Conservation (phyloP, 2,113 vertebrate genomes). For the Misgurnus mizolepis region DNA sequence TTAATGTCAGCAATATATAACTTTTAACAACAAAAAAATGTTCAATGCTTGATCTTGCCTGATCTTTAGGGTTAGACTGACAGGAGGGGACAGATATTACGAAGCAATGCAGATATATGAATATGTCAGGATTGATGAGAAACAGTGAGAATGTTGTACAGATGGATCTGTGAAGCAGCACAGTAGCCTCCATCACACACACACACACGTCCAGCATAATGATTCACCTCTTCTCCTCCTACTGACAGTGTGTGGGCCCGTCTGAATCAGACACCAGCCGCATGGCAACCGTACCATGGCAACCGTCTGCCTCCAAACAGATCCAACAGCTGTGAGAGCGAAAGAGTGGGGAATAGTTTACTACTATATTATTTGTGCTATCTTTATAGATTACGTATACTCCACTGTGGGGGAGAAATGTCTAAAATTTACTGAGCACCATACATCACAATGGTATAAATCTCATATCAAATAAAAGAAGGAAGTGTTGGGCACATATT, state of each 20-base stretch:
- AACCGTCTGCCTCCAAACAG: slow-evolving; percentile 51
- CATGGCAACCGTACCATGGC: slow-evolving; percentile 51
- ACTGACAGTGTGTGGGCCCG: slow-evolving; percentile 51
- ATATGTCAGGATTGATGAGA: slow-evolving; percentile 5
- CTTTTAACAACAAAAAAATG: slow-evolving; percentile 4
- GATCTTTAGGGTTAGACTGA: neutral
- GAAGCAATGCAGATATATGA: neutral
- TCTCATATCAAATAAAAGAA: too few relatives aligned
- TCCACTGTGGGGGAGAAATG: too few relatives aligned
- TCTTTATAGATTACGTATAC: neutral
- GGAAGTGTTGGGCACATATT: too few relatives aligned
- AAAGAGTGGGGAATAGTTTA: neutral
- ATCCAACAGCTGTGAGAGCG: slow-evolving; percentile 38
- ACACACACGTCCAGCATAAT: slow-evolving; percentile 50
- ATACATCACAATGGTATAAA: too few relatives aligned
- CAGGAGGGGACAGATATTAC: neutral
- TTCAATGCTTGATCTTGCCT: neutral
- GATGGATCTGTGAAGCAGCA: slow-evolving; percentile 28
- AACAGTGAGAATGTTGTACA: slow-evolving; percentile 26
- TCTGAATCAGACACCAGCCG: slow-evolving; percentile 55
- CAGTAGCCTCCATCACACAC: slow-evolving; percentile 24
- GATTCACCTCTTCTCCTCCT: slow-evolving; percentile 45
- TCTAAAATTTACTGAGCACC: too few relatives aligned
- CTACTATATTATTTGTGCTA: neutral
- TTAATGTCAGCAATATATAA: neutral